Evolutionary conservation across 2,113 vertebrate species (phyloP), one percentile per base, ranked within the genome.

Genomic region (Hippoglossus stenolepis): DNA sequence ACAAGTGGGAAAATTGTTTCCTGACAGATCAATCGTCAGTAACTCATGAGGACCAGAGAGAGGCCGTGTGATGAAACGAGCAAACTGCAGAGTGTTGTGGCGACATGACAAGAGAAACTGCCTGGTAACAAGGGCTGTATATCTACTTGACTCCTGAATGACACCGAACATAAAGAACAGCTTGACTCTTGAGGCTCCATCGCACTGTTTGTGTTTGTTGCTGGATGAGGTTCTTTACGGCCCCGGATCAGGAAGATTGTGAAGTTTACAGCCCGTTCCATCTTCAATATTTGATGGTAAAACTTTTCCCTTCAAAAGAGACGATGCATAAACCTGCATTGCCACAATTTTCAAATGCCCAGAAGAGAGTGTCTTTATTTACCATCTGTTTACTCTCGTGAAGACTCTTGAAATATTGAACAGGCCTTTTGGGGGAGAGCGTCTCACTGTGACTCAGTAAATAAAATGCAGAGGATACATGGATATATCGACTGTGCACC

Each of bases 361-460:
- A 65, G 70, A 69, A 89, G 84, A 81, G 62, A 68, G 62, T 68
- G 72, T 79, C 73, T 90, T 90, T 91, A 91, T 93, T 93, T 88
- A 91, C 83, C 69, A 79, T 79, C 84, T 89, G 86, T 93, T 91
- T 89, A 92, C 75, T 75, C 65, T 74, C 65, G 62, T 86, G 77
- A 82, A 73, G 83, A 75, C 75, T 77, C 62, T 78, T 93, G 85
- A 94, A 91, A 93, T 90, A 94, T 88, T 93, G 78, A 93, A 86
- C 72, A 77, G 80, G 73, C 80, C 81, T 79, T 66, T 38, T 21
- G 84, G 69, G 77, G 63, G 65, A 49, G 75, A 79, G 49, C 57
- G 65, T 77, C 64, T 79, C 51, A 70, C 38, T 80, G 57, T 70
- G 70, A 73, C 70, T 87, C 53, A 40, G 82, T 86, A 85, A 88